Evolutionary conservation across 1,140 invertebrate genomes (phyloP).

Genomic region (Heliconius melpomene): DNA sequence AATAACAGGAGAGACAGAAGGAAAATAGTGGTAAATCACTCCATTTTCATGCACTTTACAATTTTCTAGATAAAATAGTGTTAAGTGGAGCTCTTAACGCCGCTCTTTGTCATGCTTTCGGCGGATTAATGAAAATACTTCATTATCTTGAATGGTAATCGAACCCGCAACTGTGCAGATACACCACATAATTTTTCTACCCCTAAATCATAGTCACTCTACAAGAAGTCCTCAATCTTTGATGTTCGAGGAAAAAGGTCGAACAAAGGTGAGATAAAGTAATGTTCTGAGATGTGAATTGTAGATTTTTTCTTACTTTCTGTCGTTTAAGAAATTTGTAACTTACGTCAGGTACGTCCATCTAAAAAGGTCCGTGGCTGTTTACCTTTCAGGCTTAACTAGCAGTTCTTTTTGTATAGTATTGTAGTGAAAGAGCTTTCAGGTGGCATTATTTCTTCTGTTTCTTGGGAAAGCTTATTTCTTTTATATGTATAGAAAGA

Average conservation of each 20-base stretch:
- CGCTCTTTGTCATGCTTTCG: too few species aligned
- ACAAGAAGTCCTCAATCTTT: slow-evolving; percentile 52
- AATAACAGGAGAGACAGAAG: too few species aligned
- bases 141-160: too few species aligned
- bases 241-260: slow-evolving; percentile 44
- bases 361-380: slow-evolving; percentile 12
- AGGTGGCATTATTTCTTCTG: slow-evolving; percentile 5
- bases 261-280: slow-evolving; percentile 50
- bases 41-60: too few species aligned
- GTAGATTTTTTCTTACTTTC: slow-evolving; percentile 34
- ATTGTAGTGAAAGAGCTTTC: background rate
- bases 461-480: background rate
- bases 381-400: slow-evolving; percentile 18
- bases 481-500: background rate
- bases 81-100: too few species aligned
- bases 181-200: background rate
- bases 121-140: too few species aligned
- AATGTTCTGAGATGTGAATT: slow-evolving; percentile 44
- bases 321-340: slow-evolving; percentile 40
- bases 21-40: too few species aligned
- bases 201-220: background rate
- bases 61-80: too few species aligned
- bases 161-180: too few species aligned
- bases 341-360: slow-evolving; percentile 23
- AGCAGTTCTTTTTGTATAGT: background rate